Base-by-base conservation (phyloP, 2,113 vertebrate species). In the Calypte anna region DNA sequence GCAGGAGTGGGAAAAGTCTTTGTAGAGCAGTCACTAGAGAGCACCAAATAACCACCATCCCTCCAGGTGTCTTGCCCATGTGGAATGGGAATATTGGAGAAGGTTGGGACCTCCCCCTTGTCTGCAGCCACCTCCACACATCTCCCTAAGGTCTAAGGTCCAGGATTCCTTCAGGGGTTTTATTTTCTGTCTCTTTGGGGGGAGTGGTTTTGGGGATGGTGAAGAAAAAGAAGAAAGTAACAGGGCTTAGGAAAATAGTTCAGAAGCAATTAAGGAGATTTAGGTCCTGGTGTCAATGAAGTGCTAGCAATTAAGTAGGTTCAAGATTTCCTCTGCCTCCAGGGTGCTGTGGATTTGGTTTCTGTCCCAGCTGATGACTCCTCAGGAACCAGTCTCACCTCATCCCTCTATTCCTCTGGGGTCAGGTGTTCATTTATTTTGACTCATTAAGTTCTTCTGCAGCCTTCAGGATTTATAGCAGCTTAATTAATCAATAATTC, bases 1-100 rank as follows among this genome's bases (percentile, higher is more conserved):
- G 13, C 15, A n/a, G 2, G 24, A 62, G 25, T 2, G 5, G 17
- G 14, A n/a, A 8, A 84, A 14, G 11, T 3, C 89, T 89, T 15
- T 19, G 40, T 62, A 51, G 66, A 89, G 44, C 84, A 85, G 89
- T 95, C 94, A 87, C 95, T 93, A 94, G 94, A 66, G 94, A 92
- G 96, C 93, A 93, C 86, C 86, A 94, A 62, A 94, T 54, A 66
- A 11, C 93, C 89, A 93, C 78, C 73, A 16, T 80, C 74, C 31
- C 40, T 70, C 24, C 80, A 43, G 44, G 53, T 67, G 48, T 1
- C 50, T 79, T 25, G 3, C 15, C 31, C 28, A 10, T 7, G 38
- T 44, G 50, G 15, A 13, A 2, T 22, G 43, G 61, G 50, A 94
- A 6, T 4, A 4, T 0, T 24, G 50, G 69, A 36, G 66, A 83